A percentile compares a stretch with the other conserved stretches of the same genome.
These are phyloP conservation scores for Alloplasta piceator DNA, from an alignment of 2,888 invertebrate genomes.

Conservation along the genomic window DNA sequence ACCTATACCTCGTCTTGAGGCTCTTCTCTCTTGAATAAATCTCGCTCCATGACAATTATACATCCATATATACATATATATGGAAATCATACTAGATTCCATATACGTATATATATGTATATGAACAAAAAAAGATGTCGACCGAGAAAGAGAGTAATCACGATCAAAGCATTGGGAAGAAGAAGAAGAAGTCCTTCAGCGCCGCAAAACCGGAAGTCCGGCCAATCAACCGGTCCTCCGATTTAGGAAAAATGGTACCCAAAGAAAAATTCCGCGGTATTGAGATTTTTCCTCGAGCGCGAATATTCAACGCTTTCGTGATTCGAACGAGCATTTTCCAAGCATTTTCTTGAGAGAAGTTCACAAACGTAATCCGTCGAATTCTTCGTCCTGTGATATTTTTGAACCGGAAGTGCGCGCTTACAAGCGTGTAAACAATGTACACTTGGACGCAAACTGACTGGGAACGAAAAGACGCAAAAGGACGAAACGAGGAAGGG, in stretches of 20 bases:
- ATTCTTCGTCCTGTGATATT: slow-evolving; percentile 39
- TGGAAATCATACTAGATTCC: background rate
- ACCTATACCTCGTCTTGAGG: slow-evolving; percentile 67
- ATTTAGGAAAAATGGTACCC: too few relatives aligned
- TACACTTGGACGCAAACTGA: slow-evolving; percentile 23
- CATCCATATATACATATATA: background rate
- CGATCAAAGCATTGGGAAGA: too few relatives aligned
- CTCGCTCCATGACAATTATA: slow-evolving; percentile 23
- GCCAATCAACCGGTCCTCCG: too few relatives aligned
- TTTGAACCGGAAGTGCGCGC: slow-evolving; percentile 59
- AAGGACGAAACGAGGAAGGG: slow-evolving; percentile 52
- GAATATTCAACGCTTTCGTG: too few relatives aligned
- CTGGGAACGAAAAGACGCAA: slow-evolving; percentile 55
- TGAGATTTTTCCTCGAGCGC: too few relatives aligned
- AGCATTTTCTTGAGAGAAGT: slow-evolving; percentile 1
- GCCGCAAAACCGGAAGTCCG: too few relatives aligned
- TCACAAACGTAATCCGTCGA: slow-evolving; percentile 22
- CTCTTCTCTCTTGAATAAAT: slow-evolving; percentile 66
- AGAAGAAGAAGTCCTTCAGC: too few relatives aligned
- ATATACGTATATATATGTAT: slow-evolving; percentile 1
- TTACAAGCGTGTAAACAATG: slow-evolving; percentile 14
- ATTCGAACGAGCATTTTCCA: background rate
- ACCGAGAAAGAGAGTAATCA: background rate
- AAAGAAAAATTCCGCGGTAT: too few relatives aligned
- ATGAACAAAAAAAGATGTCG: background rate